Conservation (phyloP, 2,113 vertebrate species). For the Colaptes auratus region DNA sequence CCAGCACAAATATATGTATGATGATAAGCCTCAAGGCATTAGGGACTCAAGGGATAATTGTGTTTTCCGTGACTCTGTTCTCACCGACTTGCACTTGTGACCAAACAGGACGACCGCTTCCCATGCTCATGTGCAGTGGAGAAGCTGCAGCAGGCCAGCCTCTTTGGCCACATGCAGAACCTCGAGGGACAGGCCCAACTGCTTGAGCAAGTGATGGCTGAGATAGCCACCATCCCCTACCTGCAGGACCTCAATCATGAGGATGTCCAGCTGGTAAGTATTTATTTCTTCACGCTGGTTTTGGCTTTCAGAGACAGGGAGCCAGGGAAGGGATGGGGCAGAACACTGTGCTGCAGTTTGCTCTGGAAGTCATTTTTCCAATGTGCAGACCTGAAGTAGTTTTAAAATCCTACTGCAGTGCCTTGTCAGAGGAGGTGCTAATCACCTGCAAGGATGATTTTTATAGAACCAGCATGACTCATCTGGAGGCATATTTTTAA, state of each 20-base stretch:
- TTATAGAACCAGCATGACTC: constrained; percentile 61
- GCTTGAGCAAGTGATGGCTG: constrained; percentile 80
- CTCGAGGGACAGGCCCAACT: constrained; percentile 71
- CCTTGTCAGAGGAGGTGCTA: constrained; percentile 60
- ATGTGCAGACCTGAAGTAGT: background rate
- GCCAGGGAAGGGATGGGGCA: background rate
- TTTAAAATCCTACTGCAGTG: constrained; percentile 39
- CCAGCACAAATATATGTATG: background rate
- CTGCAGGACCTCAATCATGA: constrained; percentile 75
- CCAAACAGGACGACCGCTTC: constrained; percentile 55
- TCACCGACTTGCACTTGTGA: constrained; percentile 23
- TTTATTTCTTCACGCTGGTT: constrained; percentile 46
- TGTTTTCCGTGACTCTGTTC: background rate
- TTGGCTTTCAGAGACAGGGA: constrained; percentile 38
- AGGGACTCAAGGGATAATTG: background rate
- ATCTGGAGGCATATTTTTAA: constrained; percentile 61
- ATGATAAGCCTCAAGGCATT: background rate
- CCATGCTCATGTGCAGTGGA: constrained; percentile 73
- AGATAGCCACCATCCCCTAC: constrained; percentile 79
- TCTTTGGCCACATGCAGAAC: constrained; percentile 69
- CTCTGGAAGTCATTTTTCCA: background rate
- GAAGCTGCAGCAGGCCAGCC: constrained; percentile 76
- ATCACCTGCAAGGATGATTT: constrained; percentile 58
- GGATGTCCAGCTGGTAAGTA: constrained; percentile 69
- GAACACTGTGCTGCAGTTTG: background rate